phyloP scores from a whole-genome alignment of 35 echinoderm and acorn worm genomes.

The Apostichopus californicus region DNA sequence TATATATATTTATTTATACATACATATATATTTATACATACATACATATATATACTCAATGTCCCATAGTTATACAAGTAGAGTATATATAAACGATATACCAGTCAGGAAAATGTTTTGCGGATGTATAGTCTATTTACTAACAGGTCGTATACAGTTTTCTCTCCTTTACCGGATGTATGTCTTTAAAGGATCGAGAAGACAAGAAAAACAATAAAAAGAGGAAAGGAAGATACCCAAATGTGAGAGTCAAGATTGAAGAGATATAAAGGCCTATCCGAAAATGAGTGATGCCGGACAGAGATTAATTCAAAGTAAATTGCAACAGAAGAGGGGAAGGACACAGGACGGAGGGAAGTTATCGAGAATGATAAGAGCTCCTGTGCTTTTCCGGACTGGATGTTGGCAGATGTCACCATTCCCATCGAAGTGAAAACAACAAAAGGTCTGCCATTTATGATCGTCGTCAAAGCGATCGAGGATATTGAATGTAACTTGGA shows the following conservation, averaged over 20 bases:
- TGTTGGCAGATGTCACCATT: background rate
- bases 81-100: no score
- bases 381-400: background rate
- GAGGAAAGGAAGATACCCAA: background rate
- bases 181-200: background rate
- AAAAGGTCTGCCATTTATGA: no score
- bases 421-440: background rate
- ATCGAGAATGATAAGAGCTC: background rate
- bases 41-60: no score
- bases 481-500: no score
- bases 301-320: slow-evolving; percentile 22
- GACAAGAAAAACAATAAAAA: background rate
- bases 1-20: no score
- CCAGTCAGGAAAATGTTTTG: background rate
- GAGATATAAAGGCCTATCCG: background rate
- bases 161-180: background rate
- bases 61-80: no score
- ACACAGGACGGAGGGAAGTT: slow-evolving; percentile 19
- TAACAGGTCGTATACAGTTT: background rate
- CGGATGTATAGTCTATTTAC: background rate
- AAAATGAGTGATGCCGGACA: background rate
- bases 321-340: background rate
- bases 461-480: no score
- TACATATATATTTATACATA: no score
- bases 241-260: background rate